Conservation (phyloP, 2,888 invertebrate species). For the Busseola fusca region DNA sequence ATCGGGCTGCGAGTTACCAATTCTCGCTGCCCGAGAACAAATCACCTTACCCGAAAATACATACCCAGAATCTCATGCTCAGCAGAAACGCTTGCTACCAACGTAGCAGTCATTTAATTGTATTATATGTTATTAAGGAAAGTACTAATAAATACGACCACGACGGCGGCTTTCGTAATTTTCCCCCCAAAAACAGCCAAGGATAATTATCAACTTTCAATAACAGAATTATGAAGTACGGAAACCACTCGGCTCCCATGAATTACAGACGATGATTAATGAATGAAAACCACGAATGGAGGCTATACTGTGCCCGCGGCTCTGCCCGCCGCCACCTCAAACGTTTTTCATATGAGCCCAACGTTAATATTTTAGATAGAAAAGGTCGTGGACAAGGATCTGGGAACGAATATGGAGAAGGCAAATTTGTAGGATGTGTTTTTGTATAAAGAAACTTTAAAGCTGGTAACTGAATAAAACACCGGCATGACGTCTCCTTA, state of each 20-base stretch:
- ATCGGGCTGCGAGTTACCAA: too few species aligned
- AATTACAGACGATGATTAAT: conserved; percentile 60
- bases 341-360: conserved; percentile 64
- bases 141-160: background rate
- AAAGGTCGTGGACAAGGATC: conserved; percentile 50
- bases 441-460: too few species aligned
- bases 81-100: background rate
- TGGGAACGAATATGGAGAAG: conserved; percentile 18
- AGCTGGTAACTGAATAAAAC: too few species aligned
- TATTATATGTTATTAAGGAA: background rate
- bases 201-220: conserved; percentile 32
- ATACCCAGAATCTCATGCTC: background rate
- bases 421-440: background rate
- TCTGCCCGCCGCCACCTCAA: conserved; percentile 50
- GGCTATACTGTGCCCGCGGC: conserved; percentile 49
- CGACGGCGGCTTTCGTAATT: too few species aligned
- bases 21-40: background rate
- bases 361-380: conserved; percentile 66
- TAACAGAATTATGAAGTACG: conserved; percentile 49
- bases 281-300: conserved; percentile 58
- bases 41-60: background rate
- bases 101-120: background rate
- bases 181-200: conserved; percentile 13
- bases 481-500: background rate
- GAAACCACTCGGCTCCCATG: conserved; percentile 42